Evolutionary conservation across 1,140 invertebrate genomes (phyloP).

Genomic region (Lysiphlebus fabarum): DNA sequence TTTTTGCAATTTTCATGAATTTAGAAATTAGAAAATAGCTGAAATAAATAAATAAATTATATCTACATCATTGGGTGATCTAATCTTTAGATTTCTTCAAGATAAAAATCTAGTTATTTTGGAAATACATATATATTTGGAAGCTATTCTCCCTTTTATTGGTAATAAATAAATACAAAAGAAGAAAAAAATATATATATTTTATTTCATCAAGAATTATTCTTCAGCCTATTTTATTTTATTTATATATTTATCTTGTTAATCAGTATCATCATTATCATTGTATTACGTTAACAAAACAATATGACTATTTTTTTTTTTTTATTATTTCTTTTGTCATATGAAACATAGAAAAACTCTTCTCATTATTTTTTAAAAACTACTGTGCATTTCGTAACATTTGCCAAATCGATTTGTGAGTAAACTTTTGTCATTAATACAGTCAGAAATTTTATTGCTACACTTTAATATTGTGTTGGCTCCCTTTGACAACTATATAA

Average conservation of each 20-base stretch:
- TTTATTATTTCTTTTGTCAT: not conserved
- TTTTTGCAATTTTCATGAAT: too few relatives aligned
- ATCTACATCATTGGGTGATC: conserved; percentile 9
- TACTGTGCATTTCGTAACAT: not conserved
- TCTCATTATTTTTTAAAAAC: not conserved
- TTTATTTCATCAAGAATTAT: not conserved
- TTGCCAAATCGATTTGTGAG: not conserved
- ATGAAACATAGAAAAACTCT: not conserved
- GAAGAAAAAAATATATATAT: conserved; percentile 6
- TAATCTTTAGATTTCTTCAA: conserved; percentile 14
- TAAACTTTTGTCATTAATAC: conserved; percentile 28
- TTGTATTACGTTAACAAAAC: too few relatives aligned
- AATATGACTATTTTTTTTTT: not conserved
- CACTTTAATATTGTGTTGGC: conserved; percentile 17
- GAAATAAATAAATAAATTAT: conserved; percentile 19
- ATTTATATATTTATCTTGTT: not conserved
- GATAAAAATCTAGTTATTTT: conserved; percentile 30
- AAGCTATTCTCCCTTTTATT: not conserved
- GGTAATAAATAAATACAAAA: conserved; percentile 7
- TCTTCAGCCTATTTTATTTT: conserved; percentile 10
- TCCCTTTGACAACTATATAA: conserved; percentile 4
- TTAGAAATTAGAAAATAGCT: too few relatives aligned
- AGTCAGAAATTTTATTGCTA: conserved; percentile 25
- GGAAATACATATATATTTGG: conserved; percentile 16
- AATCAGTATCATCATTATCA: not conserved